Conservation (phyloP, 1,140 invertebrate genomes). For the Pygmarrhopalites habei region DNA sequence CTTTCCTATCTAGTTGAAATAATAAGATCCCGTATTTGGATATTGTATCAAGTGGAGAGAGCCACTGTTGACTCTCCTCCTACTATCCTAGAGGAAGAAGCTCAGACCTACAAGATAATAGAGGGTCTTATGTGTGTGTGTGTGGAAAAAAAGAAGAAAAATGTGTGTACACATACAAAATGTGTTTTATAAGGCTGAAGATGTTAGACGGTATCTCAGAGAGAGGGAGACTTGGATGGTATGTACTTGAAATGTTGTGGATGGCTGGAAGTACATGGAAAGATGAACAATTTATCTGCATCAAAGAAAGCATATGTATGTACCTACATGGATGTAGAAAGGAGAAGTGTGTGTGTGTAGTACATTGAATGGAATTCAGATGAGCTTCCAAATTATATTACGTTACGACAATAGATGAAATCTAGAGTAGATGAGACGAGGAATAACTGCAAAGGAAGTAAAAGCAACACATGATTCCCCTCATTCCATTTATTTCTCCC, state of each 20-base stretch:
- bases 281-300: slow-evolving; percentile 26
- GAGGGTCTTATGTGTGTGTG: no score
- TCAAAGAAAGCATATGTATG: slow-evolving; percentile 13
- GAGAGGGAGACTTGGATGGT: no score
- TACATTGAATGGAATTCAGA: slow-evolving; percentile 27
- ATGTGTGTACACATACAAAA: neutral
- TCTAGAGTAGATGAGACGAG: slow-evolving; percentile 5
- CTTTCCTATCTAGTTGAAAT: no score
- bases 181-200: neutral
- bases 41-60: no score
- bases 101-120: no score
- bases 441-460: neutral
- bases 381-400: slow-evolving; percentile 24
- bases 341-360: no score
- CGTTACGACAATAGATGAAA: slow-evolving; percentile 8
- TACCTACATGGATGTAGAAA: neutral
- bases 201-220: neutral
- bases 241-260: no score
- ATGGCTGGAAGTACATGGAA: no score
- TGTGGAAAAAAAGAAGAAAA: no score
- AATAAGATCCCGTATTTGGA: no score
- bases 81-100: no score
- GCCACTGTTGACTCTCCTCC: no score
- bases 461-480: slow-evolving; percentile 26
- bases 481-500: slow-evolving; percentile 21